Percentiles rank a stretch among this genome's conserved stretches.
Evolutionary conservation across 2,888 invertebrate genomes (phyloP).

Genomic region (Baronia brevicornis): DNA sequence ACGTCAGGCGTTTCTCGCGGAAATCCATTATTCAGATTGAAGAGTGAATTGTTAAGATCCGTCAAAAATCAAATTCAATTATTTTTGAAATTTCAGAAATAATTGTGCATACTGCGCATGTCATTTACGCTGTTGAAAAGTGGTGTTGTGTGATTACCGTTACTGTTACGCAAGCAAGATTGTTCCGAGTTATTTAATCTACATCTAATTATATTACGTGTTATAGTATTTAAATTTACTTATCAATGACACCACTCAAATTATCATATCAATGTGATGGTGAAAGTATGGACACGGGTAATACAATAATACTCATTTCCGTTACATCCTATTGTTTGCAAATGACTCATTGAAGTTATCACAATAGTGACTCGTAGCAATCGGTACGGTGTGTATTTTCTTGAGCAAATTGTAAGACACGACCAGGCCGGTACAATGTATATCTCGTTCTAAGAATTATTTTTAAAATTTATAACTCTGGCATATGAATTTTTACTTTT

Average conservation of each 20-base stretch:
- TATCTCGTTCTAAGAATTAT: conserved; percentile 1
- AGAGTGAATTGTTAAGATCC: too few relatives aligned
- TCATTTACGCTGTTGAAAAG: too few relatives aligned
- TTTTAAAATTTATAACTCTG: conserved; percentile 13
- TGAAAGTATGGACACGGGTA: conserved; percentile 44
- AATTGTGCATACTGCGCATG: too few relatives aligned
- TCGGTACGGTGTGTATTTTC: conserved; percentile 18
- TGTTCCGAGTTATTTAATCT: not conserved
- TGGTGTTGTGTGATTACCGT: too few relatives aligned
- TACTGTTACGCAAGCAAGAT: not conserved
- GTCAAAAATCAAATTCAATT: too few relatives aligned
- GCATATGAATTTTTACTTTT: too few relatives aligned
- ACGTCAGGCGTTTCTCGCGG: too few relatives aligned
- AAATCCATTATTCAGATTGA: too few relatives aligned
- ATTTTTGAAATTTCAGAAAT: too few relatives aligned
- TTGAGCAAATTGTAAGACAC: conserved; percentile 18
- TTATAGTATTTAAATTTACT: not conserved
- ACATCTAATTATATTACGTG: not conserved
- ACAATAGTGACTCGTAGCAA: conserved; percentile 26
- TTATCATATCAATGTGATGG: conserved; percentile 14
- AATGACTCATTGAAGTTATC: conserved; percentile 43
- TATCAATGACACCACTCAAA: conserved; percentile 2
- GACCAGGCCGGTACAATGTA: not conserved
- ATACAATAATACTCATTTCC: conserved; percentile 43
- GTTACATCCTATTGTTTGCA: conserved; percentile 52